Conservation (phyloP, 2,888 invertebrate genomes). For the Pristionchus fissidentatus region DNA sequence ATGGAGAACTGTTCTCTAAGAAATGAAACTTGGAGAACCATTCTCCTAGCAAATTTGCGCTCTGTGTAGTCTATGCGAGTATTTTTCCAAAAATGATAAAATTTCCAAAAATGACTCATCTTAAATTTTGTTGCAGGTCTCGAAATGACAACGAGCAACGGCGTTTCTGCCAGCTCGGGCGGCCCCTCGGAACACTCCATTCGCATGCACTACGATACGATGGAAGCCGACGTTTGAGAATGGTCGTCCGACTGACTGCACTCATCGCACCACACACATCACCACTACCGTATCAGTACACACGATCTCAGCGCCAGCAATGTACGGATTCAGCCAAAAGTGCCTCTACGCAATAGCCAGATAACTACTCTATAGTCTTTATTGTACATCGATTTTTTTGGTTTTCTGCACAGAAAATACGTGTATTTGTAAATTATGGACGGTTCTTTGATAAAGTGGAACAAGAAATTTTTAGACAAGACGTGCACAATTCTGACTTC, state of each 20-base stretch:
- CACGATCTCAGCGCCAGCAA: not conserved
- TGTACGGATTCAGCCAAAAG: not conserved
- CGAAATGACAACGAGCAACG: slow-evolving; percentile 27
- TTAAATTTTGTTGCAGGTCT: slow-evolving; percentile 25
- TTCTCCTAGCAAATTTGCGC: too few species aligned
- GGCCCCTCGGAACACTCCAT: slow-evolving; percentile 49
- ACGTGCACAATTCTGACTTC: too few species aligned
- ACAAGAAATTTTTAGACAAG: too few species aligned
- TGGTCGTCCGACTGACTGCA: not conserved
- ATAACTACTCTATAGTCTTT: too few species aligned
- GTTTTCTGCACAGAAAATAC: too few species aligned
- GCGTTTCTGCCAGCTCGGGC: slow-evolving; percentile 24
- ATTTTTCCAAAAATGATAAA: not conserved
- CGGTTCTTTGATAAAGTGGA: too few species aligned
- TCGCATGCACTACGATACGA: slow-evolving; percentile 53
- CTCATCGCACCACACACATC: not conserved
- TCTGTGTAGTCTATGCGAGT: too few species aligned
- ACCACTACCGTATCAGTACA: not conserved
- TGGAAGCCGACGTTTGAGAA: slow-evolving; percentile 52
- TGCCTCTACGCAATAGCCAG: too few species aligned
- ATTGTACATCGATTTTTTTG: too few species aligned
- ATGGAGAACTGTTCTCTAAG: too few species aligned
- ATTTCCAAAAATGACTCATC: not conserved
- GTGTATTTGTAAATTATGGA: too few species aligned
- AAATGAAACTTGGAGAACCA: too few species aligned